Evolutionary conservation across 37 sponge, comb jelly and placozoan species (phyloP), one percentile per base, ranked within the genome.

Genomic region (Spongilla lacustris): DNA sequence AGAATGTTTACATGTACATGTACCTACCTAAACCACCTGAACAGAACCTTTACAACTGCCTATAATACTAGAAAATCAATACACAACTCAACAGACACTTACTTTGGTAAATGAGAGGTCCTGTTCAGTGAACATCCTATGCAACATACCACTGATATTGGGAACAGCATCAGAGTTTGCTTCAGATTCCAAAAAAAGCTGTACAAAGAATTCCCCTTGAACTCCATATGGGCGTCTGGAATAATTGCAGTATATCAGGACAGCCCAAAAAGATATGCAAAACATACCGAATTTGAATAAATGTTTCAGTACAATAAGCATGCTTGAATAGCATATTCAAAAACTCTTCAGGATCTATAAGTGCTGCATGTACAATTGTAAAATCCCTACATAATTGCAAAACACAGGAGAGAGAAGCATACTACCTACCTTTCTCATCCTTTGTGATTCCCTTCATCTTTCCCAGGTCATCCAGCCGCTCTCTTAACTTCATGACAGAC

Each of bases 261-360:
- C 58, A 58, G 1, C 58, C 4, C 58, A 58, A 58, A 17, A 58
- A 58, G 21, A 14, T 13, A 29, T 23, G 23, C 17, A 8, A 30
- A 31, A 41, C 85, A 36, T 70, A 86, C 90, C 67, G 84, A 85
- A 90, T 90, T 11, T 80, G 26, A n/a, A 90, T 50, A 50, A 90
- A 90, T 28, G 90, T 85, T 1, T 72, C 69, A 0, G 85, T 68
- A 28, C 75, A 1, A 6, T 85, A 77, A 0, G 29, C 69, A 66
- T 85, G 77, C 37, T 85, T 85, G 77, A 85, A 85, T 1, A 98
- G 70, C 87, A 95, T 68, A 72, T 95, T 98, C 49, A 98, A 91
- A 67, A 98, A 96, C 79, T 96, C 99, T 86, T 98, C 99, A 46
- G 99, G 99, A 91, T 97, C 98, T 95, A 78, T 73, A 24, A 19